Base-by-base conservation (phyloP, 2,888 invertebrate species). In the Osmoderma eremita region DNA sequence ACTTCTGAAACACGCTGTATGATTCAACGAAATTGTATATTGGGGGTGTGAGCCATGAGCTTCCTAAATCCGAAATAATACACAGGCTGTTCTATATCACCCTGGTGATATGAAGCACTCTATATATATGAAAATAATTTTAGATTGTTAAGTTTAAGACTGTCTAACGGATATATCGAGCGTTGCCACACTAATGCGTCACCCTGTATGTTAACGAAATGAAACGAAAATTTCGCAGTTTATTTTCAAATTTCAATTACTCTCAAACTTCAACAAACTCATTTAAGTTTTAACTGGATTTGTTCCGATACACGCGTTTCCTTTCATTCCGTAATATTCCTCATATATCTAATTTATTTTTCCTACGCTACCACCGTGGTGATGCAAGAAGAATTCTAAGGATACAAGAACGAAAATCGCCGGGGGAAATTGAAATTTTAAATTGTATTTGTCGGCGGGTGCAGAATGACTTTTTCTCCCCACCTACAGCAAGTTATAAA, bases 361-460 rank as follows among this genome's bases (percentile, higher is more conserved):
- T 18, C 24, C 48, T n/a, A 30, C 36, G 30, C 18, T n/a, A n/a
- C 30, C 30, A 30, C 30, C 18, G n/a, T 36, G 36, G 38, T 15
- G 30, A 42, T 30, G 30, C 10, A 30, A 30, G 30, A 45, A 61
- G 36, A 62, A 48, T 48, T 30, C 30, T 38, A 36, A 62, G 49
- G 30, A 62, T 62, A 49, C 49, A 51, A 50, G 45, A 36, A 50
- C 24, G 39, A 15, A 63, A 41, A 51, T 42, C 18, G 49, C 42
- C 51, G 24, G 30, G 39, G 53, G 45, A 61, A 61, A 61, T 61
- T 61, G 58, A 61, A 63, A 53, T 53, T 63, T 63, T 63, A 63
- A 63, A 67, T 63, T 63, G 56, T 63, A 51, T 53, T 67, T 56
- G 63, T 63, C 63, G 53, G 36, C 54, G 63, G 63, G 54, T 67